Percentiles rank a stretch among this genome's conserved stretches.
Conservation (phyloP, 2,113 vertebrate species). For the Rostratula benghalensis region DNA sequence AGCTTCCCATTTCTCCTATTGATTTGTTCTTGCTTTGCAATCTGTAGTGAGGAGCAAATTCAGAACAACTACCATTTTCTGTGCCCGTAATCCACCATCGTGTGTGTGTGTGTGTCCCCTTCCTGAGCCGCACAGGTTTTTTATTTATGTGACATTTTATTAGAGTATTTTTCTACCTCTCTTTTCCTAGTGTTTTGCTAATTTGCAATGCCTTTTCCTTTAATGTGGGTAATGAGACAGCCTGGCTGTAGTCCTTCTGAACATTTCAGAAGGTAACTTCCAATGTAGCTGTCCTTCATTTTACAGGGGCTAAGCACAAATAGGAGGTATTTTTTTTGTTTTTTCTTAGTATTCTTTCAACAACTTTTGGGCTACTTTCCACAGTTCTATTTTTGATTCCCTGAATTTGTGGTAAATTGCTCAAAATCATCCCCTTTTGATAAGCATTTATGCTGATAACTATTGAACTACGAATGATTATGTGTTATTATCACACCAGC, state of each 20-base stretch:
- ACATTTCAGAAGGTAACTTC: neutral
- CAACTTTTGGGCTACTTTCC: neutral
- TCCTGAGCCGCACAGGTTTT: neutral
- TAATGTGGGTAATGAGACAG: neutral
- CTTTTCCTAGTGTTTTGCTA: neutral
- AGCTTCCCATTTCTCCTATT: neutral
- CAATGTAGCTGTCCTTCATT: neutral
- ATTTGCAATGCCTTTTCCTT: neutral
- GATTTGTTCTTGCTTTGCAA: neutral
- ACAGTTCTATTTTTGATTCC: neutral
- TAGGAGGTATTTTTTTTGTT: neutral
- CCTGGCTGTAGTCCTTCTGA: neutral
- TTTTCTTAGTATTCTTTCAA: neutral
- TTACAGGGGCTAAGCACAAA: neutral
- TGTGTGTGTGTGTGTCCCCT: neutral
- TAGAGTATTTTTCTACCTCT: neutral
- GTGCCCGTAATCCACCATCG: neutral
- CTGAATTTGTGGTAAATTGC: neutral
- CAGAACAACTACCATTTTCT: neutral
- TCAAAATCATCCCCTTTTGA: constrained; percentile 17
- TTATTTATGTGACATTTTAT: neutral
- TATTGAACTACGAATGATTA: neutral
- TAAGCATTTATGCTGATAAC: neutral
- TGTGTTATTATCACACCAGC: neutral
- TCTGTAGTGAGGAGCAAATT: neutral